These are phyloP conservation scores for Neodiprion fabricii DNA, from an alignment of 1,140 invertebrate species.

Conservation along the genomic window DNA sequence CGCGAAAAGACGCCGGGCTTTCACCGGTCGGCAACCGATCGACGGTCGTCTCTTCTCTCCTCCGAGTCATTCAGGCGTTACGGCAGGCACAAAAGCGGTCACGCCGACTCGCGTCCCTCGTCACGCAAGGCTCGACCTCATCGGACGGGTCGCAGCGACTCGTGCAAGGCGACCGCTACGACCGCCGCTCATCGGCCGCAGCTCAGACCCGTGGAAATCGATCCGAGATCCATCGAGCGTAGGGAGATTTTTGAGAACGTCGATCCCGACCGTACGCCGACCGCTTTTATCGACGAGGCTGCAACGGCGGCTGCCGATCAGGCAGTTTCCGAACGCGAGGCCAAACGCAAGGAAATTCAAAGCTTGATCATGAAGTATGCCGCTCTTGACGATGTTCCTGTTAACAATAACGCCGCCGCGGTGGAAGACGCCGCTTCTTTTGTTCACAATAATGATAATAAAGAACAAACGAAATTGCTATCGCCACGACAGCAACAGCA, in stretches of 20 bases:
- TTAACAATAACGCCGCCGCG: constrained; percentile 58
- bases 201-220: constrained; percentile 50
- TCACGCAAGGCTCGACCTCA: constrained; percentile 38
- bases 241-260: constrained; percentile 1
- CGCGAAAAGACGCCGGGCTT: constrained; percentile 47
- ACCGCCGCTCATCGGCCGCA: background rate
- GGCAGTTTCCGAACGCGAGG: constrained; percentile 72
- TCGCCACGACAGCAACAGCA: background rate
- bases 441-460: constrained; percentile 25
- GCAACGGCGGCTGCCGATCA: constrained; percentile 60
- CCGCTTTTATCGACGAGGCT: constrained; percentile 57
- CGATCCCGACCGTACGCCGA: constrained; percentile 53
- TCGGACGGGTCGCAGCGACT: constrained; percentile 52
- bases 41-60: constrained; percentile 17
- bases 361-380: constrained; percentile 80
- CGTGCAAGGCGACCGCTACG: constrained; percentile 34
- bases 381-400: constrained; percentile 68
- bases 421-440: constrained; percentile 36
- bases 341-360: constrained; percentile 80
- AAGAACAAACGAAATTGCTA: constrained; percentile 7
- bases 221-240: constrained; percentile 15
- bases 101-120: constrained; percentile 39
- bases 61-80: constrained; percentile 40
- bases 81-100: constrained; percentile 52
- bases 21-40: constrained; percentile 23